Percentiles rank a stretch among this genome's conserved stretches.
phyloP scores from a whole-genome alignment of 2,888 invertebrate species.

The Podabrus alpinus region DNA sequence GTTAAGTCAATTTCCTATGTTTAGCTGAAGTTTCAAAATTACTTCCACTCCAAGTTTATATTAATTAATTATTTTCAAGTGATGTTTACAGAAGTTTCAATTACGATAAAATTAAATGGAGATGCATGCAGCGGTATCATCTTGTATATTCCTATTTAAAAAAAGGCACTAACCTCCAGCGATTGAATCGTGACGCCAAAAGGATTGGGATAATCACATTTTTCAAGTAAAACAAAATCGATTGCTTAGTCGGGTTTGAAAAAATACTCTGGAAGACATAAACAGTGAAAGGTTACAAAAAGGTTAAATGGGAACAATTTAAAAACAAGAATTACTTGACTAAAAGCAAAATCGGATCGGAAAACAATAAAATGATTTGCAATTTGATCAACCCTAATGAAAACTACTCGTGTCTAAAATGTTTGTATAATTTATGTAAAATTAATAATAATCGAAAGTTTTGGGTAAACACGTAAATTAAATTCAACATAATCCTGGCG shows the following conservation, averaged over 20 bases:
- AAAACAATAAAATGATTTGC: neutral
- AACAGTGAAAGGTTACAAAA: neutral
- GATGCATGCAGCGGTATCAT: neutral
- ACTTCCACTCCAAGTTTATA: neutral
- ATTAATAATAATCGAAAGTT: no score
- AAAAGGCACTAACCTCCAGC: neutral
- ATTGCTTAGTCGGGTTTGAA: neutral
- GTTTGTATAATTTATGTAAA: no score
- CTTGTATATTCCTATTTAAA: neutral
- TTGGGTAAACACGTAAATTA: no score
- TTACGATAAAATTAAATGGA: neutral
- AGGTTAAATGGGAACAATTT: neutral
- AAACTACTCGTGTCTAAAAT: no score
- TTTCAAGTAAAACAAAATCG: neutral
- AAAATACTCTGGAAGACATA: neutral
- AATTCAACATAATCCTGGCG: no score
- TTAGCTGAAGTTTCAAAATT: neutral
- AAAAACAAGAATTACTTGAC: neutral
- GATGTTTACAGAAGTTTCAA: neutral
- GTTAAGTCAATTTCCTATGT: neutral
- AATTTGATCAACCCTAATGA: neutral
- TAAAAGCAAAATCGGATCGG: neutral
- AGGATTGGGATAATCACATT: neutral
- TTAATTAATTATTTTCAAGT: neutral
- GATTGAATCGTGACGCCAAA: neutral